Percentiles rank a stretch among this genome's conserved stretches.
Conservation (phyloP, 2,797 vertebrate genomes). For the Pygocentrus nattereri region DNA sequence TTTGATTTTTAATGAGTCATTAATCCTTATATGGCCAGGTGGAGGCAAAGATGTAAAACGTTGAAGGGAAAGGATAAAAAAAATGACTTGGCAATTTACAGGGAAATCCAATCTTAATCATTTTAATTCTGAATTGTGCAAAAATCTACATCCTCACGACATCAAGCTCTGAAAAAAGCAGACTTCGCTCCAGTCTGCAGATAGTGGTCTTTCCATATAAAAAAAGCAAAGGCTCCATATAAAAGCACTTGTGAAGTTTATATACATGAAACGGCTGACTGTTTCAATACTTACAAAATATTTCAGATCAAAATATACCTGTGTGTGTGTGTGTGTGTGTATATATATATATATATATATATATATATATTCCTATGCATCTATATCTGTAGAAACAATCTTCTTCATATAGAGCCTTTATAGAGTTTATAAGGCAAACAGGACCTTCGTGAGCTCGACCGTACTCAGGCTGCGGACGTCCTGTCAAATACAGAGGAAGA, state of each 20-base stretch:
- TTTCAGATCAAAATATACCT: constrained; percentile 38
- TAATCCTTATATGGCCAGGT: too few relatives aligned
- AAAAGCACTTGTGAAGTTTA: constrained; percentile 15
- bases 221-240: constrained; percentile 2
- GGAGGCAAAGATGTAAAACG: too few relatives aligned
- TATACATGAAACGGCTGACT: background rate
- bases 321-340: constrained; percentile 1
- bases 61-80: too few relatives aligned
- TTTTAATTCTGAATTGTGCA: too few relatives aligned
- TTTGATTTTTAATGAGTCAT: too few relatives aligned
- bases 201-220: background rate
- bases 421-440: constrained; percentile 24
- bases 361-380: background rate
- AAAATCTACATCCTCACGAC: too few relatives aligned
- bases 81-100: too few relatives aligned
- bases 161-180: too few relatives aligned
- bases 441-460: background rate
- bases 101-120: too few relatives aligned
- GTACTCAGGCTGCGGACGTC: background rate
- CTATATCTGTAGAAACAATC: constrained; percentile 2
- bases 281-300: constrained; percentile 31
- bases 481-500: constrained; percentile 5
- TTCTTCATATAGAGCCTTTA: background rate
- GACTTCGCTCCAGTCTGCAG: background rate
- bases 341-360: constrained; percentile 7